phyloP scores from a whole-genome alignment of 1,140 invertebrate species.

The Ephestia elutella region DNA sequence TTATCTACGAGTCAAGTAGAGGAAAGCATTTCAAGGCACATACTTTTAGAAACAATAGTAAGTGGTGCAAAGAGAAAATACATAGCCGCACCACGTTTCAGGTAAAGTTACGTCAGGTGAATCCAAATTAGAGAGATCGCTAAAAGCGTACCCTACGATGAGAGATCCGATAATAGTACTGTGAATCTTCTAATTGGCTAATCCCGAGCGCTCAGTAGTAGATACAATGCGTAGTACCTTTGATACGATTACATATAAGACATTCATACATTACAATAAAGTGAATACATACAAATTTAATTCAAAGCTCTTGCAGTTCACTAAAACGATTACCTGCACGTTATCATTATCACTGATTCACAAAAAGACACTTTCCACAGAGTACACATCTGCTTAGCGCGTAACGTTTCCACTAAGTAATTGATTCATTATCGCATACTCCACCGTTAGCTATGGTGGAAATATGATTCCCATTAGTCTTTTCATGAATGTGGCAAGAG shows the following conservation, averaged over 20 bases:
- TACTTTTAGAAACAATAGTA: constrained; percentile 71
- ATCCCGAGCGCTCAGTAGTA: constrained; percentile 24
- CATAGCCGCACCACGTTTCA: constrained; percentile 36
- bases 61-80: constrained; percentile 41
- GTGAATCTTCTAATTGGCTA: constrained; percentile 27
- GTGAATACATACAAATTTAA: constrained; percentile 39
- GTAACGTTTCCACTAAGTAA: constrained; percentile 5
- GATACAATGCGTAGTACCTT: constrained; percentile 16
- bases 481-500: constrained; percentile 54
- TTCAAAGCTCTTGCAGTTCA: constrained; percentile 60
- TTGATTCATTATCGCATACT: constrained; percentile 42
- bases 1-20: constrained; percentile 66
- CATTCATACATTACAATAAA: constrained; percentile 20
- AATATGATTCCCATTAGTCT: constrained; percentile 56
- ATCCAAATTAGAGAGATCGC: constrained; percentile 59
- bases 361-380: constrained; percentile 32
- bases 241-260: constrained; percentile 27
- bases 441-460: constrained; percentile 47
- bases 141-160: constrained; percentile 59
- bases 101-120: constrained; percentile 38
- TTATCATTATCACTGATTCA: constrained; percentile 37
- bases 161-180: constrained; percentile 29
- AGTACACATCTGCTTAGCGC: constrained; percentile 21
- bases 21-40: constrained; percentile 73
- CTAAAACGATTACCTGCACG: constrained; percentile 39